Evolutionary conservation across 2,888 invertebrate species (phyloP).

Genomic region (Drymonia ruficornis): DNA sequence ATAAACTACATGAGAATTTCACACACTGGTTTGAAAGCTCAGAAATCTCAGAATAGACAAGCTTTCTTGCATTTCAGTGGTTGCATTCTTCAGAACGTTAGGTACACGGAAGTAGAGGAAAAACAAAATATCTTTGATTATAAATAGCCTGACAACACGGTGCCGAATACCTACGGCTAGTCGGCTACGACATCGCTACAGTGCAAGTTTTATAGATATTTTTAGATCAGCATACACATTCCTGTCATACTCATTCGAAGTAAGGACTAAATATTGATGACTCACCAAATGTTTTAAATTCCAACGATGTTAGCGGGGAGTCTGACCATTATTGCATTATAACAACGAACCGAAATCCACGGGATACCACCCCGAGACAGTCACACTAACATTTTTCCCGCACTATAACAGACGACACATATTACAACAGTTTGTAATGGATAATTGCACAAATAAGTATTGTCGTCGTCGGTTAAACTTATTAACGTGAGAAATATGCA

Average conservation of each 20-base stretch:
- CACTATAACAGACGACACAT: constrained; percentile 64
- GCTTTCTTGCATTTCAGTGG: constrained; percentile 31
- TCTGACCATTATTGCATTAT: constrained; percentile 72
- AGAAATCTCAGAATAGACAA: constrained; percentile 20
- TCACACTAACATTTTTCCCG: constrained; percentile 65
- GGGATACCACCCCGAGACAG: constrained; percentile 72
- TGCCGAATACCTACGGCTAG: too few relatives aligned
- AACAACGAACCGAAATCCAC: constrained; percentile 70
- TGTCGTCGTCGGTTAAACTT: constrained; percentile 52
- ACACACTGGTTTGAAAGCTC: background rate
- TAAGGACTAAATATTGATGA: constrained; percentile 69
- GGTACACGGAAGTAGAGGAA: constrained; percentile 41
- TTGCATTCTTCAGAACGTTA: constrained; percentile 34
- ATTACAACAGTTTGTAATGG: constrained; percentile 45
- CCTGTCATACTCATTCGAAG: constrained; percentile 29
- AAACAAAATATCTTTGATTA: constrained; percentile 45
- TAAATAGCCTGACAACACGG: constrained; percentile 52
- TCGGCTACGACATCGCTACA: constrained; percentile 32
- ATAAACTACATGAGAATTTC: background rate
- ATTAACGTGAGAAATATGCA: constrained; percentile 67
- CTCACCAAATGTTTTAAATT: constrained; percentile 83
- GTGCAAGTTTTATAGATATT: constrained; percentile 43
- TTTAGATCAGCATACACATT: constrained; percentile 43
- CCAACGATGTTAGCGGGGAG: constrained; percentile 78
- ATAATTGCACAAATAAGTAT: constrained; percentile 50